phyloP scores from a whole-genome alignment of 2,797 vertebrate species.

The Natrix natrix region DNA sequence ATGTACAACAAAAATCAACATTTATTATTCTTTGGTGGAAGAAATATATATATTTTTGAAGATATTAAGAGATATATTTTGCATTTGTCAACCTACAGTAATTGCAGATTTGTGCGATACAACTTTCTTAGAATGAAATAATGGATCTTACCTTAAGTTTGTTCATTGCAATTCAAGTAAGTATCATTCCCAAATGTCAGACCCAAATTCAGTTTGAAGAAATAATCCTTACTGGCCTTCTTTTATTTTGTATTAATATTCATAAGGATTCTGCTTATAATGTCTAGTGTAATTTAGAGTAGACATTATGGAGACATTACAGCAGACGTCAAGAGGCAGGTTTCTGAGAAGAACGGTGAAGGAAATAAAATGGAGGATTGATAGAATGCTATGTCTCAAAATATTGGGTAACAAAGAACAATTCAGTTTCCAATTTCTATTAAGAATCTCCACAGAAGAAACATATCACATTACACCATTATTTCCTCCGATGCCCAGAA shows the following conservation, averaged over 20 bases:
- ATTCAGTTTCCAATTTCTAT: not conserved
- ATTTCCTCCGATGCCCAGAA: not conserved
- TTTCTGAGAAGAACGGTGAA: not conserved
- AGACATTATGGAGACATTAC: not conserved
- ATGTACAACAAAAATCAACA: not conserved
- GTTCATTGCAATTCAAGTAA: not conserved
- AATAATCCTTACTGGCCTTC: not conserved
- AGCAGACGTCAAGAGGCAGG: not conserved
- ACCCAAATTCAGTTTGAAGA: not conserved
- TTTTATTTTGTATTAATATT: constrained; percentile 56
- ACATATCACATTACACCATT: not conserved
- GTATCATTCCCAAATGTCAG: not conserved
- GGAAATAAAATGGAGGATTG: not conserved
- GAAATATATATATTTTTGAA: not conserved
- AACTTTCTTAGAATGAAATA: not conserved
- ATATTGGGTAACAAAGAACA: not conserved
- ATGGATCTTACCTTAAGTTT: not conserved
- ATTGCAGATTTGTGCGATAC: not conserved
- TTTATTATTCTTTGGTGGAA: not conserved
- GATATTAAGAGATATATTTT: not conserved
- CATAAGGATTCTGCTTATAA: constrained; percentile 65
- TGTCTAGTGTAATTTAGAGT: constrained; percentile 31
- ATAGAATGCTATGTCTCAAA: not conserved
- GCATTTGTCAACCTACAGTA: not conserved
- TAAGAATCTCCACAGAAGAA: not conserved